phyloP scores from a whole-genome alignment of 2,797 vertebrate species.

The Cynopterus sphinx region DNA sequence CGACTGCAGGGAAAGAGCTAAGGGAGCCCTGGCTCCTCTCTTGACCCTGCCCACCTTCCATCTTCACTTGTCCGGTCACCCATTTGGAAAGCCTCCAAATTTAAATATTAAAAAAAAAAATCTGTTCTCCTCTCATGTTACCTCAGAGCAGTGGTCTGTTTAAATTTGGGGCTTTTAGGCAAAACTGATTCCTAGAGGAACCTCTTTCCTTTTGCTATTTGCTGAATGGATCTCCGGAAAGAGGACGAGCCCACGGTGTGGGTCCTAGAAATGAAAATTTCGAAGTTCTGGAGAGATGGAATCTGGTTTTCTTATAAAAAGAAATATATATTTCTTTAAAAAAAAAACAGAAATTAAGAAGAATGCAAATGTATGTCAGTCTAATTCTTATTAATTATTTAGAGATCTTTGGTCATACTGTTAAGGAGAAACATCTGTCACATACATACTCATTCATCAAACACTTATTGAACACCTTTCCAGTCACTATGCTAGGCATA shows the following conservation, averaged over 20 bases:
- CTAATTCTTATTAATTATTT: neutral
- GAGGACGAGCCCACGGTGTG: neutral
- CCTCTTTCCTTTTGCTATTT: neutral
- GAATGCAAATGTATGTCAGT: neutral
- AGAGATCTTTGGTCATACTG: neutral
- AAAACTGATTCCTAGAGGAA: conserved; percentile 8
- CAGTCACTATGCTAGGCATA: neutral
- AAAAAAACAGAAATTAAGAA: neutral
- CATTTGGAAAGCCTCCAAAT: neutral
- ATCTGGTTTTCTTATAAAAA: conserved; percentile 28
- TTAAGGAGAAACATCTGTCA: neutral
- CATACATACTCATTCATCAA: neutral
- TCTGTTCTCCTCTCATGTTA: neutral
- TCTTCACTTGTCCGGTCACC: neutral
- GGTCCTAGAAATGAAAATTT: neutral
- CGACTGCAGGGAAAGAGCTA: neutral
- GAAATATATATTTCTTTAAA: neutral
- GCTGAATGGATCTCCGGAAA: neutral
- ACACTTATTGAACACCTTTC: neutral
- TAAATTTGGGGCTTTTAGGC: neutral
- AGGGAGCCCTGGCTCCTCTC: neutral
- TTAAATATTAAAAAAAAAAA: neutral
- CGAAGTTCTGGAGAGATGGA: neutral
- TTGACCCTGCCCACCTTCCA: neutral
- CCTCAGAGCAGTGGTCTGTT: neutral